phyloP scores from a whole-genome alignment of 2,113 vertebrate genomes.

The Pteruthius melanotis region DNA sequence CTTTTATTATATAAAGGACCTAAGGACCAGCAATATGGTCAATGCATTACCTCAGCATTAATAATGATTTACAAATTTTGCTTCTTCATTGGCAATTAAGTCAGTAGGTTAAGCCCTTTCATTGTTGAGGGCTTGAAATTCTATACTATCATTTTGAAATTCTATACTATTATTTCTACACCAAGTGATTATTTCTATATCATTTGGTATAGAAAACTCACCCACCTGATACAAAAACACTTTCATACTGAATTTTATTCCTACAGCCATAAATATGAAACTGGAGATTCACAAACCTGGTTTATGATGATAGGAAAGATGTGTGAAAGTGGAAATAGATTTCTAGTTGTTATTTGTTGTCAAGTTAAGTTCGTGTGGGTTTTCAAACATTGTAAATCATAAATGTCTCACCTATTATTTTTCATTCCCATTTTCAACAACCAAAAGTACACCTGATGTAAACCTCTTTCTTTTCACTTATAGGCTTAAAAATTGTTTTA shows the following conservation, averaged over 20 bases:
- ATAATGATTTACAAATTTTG: not conserved
- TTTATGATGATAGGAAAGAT: not conserved
- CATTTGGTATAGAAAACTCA: not conserved
- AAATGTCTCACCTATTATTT: not conserved
- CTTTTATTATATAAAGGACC: not conserved
- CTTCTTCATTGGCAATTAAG: not conserved
- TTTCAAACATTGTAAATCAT: not conserved
- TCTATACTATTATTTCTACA: not conserved
- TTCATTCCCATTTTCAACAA: not conserved
- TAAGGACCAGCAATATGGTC: not conserved
- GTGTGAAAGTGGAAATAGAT: not conserved
- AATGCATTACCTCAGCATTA: not conserved
- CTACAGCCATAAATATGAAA: not conserved
- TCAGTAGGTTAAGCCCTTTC: not conserved
- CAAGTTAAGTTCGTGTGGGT: not conserved
- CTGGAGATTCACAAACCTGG: not conserved
- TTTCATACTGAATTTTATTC: not conserved
- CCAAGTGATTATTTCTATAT: too few relatives aligned
- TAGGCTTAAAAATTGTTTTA: not conserved
- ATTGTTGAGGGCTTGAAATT: not conserved
- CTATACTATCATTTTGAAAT: not conserved
- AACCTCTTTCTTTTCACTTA: not conserved
- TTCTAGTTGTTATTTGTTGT: not conserved
- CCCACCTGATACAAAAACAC: not conserved
- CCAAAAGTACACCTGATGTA: not conserved